Conservation (phyloP, 2,113 vertebrate species). For the Otis tarda region DNA sequence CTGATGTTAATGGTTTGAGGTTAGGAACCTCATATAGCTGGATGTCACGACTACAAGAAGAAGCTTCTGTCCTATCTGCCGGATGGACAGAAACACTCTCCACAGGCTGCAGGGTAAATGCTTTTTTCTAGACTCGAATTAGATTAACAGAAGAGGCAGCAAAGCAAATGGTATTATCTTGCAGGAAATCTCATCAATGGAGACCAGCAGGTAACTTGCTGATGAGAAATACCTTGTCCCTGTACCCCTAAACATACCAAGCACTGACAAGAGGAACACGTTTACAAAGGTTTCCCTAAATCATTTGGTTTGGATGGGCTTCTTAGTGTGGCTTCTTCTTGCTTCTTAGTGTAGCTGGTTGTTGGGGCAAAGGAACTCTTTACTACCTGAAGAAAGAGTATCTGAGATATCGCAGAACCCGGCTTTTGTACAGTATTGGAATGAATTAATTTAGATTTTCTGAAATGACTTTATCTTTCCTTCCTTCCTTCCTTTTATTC, state of each 20-base stretch:
- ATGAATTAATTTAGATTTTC: neutral
- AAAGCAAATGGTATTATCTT: neutral
- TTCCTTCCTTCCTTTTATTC: neutral
- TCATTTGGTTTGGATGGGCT: neutral
- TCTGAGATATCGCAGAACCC: neutral
- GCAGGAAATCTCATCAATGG: neutral
- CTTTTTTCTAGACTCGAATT: neutral
- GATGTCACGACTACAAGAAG: neutral
- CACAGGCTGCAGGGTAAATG: neutral
- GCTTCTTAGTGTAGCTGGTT: neutral
- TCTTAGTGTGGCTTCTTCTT: neutral
- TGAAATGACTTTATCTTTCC: neutral
- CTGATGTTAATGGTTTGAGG: neutral
- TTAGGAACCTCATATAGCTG: neutral
- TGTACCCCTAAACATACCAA: neutral
- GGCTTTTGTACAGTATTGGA: neutral
- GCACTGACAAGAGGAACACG: neutral
- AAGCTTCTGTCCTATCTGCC: neutral
- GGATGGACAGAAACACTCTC: neutral
- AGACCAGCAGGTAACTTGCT: neutral
- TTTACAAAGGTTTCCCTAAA: neutral
- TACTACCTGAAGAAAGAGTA: neutral
- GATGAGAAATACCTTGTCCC: neutral
- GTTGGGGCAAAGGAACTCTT: neutral
- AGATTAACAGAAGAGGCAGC: neutral